These are phyloP conservation scores for Psittacara wagleri DNA, from an alignment of 2,113 vertebrate genomes.

Conservation along the genomic window DNA sequence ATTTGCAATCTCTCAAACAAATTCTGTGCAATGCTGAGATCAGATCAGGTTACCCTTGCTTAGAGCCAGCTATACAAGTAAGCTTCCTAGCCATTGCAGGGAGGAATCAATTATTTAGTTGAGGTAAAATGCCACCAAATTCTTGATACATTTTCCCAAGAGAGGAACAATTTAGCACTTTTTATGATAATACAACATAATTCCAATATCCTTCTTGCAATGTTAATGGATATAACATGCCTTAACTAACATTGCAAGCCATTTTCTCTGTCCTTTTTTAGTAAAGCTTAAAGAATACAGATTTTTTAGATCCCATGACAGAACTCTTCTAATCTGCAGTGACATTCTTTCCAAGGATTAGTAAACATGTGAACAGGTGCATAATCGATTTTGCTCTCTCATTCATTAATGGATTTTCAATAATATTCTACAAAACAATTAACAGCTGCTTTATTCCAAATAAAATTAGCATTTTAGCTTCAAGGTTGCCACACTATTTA, in stretches of 20 bases:
- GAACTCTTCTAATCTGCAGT: background rate
- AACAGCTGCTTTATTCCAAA: background rate
- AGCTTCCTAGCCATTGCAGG: background rate
- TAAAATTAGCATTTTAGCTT: background rate
- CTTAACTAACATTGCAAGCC: background rate
- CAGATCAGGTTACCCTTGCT: background rate
- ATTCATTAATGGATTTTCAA: background rate
- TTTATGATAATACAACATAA: background rate
- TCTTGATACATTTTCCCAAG: background rate
- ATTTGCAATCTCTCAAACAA: background rate
- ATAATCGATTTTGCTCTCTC: background rate
- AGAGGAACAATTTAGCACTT: background rate
- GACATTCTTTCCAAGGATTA: background rate
- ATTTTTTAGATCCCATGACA: background rate
- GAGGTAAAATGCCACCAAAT: conserved; percentile 2
- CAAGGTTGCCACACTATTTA: background rate
- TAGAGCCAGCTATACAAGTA: background rate
- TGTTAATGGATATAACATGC: background rate
- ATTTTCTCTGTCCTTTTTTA: background rate
- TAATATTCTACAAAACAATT: background rate
- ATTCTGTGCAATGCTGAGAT: background rate
- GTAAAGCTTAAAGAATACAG: background rate
- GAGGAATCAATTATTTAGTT: background rate
- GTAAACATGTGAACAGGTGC: background rate
- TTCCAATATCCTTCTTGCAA: background rate